Evolutionary conservation across 2,797 vertebrate genomes (phyloP), one percentile per base, ranked within the genome.

Genomic region (Hippopotamyrus pictus): DNA sequence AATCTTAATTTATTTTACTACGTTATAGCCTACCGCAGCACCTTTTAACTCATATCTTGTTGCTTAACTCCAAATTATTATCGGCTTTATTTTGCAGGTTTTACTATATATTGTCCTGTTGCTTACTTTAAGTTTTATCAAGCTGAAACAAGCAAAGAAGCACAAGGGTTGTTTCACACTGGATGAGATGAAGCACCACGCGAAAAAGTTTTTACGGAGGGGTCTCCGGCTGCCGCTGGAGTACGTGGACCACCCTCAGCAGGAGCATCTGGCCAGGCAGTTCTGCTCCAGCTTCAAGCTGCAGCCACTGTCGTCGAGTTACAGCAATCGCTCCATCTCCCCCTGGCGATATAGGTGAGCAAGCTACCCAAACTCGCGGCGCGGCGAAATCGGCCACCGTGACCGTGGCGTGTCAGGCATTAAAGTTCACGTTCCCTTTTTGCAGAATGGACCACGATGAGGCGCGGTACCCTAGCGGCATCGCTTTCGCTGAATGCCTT

Each of bases 261-360:
- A 73, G 62, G 44, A 19, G 6, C 51, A 53, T 29, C 69, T 79
- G 73, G 65, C 12, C 9, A 22, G 48, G 14, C 12, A 69, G 57
- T 22, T 48, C 37, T 88, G 87, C 41, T 92, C 95, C 0, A 0
- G 88, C 0, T 88, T 95, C 83, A 88, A 89, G 0, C 65, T 91
- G 0, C 93, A 92, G 88, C 0, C 48, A 0, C 73, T 90, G 0
- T 0, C 90, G 0, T 11, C 5, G 5, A 90, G 91, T 0, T 0
- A 91, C 3, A 90, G 87, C 0, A 90, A 93, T 44, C 93, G 97
- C 6, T 97, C 98, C 88, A 94, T 98, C 92, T 97, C 98, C 0
- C 98, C 97, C 0, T 98, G 98, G 98, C 92, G 92, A 65, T 95
- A 95, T 90, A 92, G 93, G 98, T 98, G 92, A 95, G 96, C 19